These are phyloP conservation scores for Danaus melanippus DNA, from an alignment of 1,140 invertebrate species.

Conservation along the genomic window DNA sequence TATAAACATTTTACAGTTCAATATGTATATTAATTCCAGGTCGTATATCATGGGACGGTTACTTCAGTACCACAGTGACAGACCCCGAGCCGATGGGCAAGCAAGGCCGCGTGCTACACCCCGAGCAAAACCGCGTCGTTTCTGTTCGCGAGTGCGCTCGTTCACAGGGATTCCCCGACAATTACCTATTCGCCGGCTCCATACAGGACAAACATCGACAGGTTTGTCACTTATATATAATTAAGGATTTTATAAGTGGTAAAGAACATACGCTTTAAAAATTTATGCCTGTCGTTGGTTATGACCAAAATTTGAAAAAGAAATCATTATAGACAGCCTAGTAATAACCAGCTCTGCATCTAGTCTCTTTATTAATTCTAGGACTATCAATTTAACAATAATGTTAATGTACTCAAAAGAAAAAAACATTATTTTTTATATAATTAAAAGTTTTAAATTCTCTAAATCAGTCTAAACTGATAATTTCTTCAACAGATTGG, in stretches of 20 bases:
- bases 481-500: conserved; percentile 74
- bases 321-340: too few species aligned
- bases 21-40: conserved; percentile 57
- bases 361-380: too few species aligned
- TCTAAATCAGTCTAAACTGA: too few species aligned
- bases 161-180: conserved; percentile 90
- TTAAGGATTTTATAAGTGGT: too few species aligned
- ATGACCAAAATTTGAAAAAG: too few species aligned
- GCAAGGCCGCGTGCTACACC: conserved; percentile 87
- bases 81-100: conserved; percentile 94
- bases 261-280: too few species aligned
- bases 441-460: too few species aligned
- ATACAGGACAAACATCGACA: conserved; percentile 87
- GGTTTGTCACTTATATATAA: conserved; percentile 55
- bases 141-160: conserved; percentile 90
- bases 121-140: conserved; percentile 85
- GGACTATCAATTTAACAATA: too few species aligned
- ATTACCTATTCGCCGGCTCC: conserved; percentile 83
- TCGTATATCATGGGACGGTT: conserved; percentile 87
- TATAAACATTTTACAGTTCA: conserved; percentile 1
- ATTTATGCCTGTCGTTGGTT: too few species aligned
- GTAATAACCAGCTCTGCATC: too few species aligned
- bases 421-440: too few species aligned
- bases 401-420: too few species aligned
- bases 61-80: conserved; percentile 89